Evolutionary conservation across 2,888 invertebrate genomes (phyloP), one percentile per base, ranked within the genome.

Genomic region (Gymnosoma rotundatum): DNA sequence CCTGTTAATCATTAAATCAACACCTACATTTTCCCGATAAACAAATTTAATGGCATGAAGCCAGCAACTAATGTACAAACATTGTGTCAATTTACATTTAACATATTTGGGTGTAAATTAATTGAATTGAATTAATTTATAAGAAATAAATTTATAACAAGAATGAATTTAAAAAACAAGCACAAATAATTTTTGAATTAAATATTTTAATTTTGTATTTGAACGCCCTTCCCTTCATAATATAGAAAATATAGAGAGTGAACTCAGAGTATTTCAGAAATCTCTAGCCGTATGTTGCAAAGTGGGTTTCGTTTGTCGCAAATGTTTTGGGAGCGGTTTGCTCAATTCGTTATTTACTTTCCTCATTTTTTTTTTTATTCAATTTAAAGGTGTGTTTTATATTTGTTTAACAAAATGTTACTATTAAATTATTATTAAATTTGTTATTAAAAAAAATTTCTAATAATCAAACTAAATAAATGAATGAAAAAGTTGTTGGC

Each of bases 1-100:
- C 79, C 80, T 80, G 80, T 76, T 80, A 83, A 80, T 83, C 83
- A 80, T 83, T 83, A 73, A 69, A 73, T 83, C 83, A 76, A 83
- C 83, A 83, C 80, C 83, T 83, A 83, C 83, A 73, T 61, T 66
- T 66, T 48, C 10, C 20, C 10, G 58, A 58, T 38, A 20, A n/a
- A 50, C 9, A 74, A 67, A n/a, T 50, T 36, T 12, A 58, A 50
- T 73, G n/a, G n/a, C n/a, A n/a, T n/a, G n/a, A n/a, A n/a, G 32
- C 38, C 38, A 38, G 10, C 38, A 38, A 2, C 1, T n/a, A 58
- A 64, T 20, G 21, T 36, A 45, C 21, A 54, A 45, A 60, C 18
- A n/a, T 61, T 79, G 66, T 80, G 66, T 50, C 72, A 67, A 38
- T 70, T 83, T n/a, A n/a, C n/a, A n/a, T n/a, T n/a, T 83, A 72